Percentiles rank a stretch among this genome's conserved stretches.
These are phyloP conservation scores for Panagrolaimus sp. DNA, from an alignment of 1,140 invertebrate species.

Conservation along the genomic window DNA sequence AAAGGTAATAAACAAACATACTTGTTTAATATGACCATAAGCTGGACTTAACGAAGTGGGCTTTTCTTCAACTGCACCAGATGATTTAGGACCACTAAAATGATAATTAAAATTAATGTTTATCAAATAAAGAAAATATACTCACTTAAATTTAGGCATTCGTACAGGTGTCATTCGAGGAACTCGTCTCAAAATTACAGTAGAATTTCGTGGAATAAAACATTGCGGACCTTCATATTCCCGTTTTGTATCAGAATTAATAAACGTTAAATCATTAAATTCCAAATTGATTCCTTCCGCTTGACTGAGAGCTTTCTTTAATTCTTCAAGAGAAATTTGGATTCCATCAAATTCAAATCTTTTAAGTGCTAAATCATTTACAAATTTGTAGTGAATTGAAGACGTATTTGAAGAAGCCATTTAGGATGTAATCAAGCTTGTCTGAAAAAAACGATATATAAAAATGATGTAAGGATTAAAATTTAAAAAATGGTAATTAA, in stretches of 20 bases:
- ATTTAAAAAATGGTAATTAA: too few species aligned
- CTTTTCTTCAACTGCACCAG: neutral
- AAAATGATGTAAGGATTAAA: too few species aligned
- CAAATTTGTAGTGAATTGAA: conserved; percentile 12
- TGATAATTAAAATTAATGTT: neutral
- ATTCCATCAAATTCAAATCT: neutral
- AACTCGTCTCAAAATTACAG: neutral
- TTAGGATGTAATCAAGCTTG: neutral
- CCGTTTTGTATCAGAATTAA: conserved; percentile 3
- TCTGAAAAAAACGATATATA: neutral
- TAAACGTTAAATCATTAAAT: neutral
- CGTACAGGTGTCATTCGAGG: neutral
- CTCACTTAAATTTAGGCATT: conserved; percentile 4
- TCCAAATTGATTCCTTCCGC: conserved; percentile 11
- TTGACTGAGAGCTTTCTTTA: neutral
- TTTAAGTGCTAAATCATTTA: neutral
- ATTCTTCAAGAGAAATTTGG: neutral
- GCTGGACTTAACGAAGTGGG: neutral
- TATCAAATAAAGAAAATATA: conserved; percentile 2
- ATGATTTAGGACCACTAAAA: neutral
- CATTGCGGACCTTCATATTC: neutral
- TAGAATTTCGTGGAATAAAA: conserved; percentile 8
- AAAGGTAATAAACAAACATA: neutral
- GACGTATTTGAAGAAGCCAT: conserved; percentile 9
- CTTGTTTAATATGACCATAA: neutral